Conservation (phyloP, 2,797 vertebrate species). For the Argyrosomus regius region DNA sequence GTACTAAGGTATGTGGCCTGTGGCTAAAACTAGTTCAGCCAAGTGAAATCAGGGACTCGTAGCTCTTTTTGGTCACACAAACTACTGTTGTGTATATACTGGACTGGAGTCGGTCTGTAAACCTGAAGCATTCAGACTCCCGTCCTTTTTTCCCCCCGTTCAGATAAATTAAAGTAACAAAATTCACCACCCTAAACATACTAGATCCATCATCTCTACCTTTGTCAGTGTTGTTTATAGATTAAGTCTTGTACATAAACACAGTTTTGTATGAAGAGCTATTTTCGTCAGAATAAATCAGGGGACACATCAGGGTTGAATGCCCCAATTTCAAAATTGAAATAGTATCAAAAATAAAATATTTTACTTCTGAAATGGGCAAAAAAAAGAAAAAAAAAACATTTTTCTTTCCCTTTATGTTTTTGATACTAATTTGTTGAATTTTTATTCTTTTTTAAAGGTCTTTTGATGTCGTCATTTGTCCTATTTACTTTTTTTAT, state of each 20-base stretch:
- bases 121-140: conserved; percentile 72
- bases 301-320: conserved; percentile 91
- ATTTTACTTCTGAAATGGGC: conserved; percentile 84
- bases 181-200: conserved; percentile 73
- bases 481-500: conserved; percentile 86
- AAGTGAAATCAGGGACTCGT: conserved; percentile 87
- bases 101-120: conserved; percentile 78
- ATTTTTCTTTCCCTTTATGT: conserved; percentile 79
- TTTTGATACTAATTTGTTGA: conserved; percentile 86
- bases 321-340: conserved; percentile 89
- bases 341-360: conserved; percentile 77
- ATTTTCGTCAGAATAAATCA: conserved; percentile 97
- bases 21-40: conserved; percentile 81
- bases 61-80: conserved; percentile 82
- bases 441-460: conserved; percentile 84
- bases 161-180: conserved; percentile 71
- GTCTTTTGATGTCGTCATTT: conserved; percentile 85
- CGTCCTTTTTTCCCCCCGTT: conserved; percentile 57
- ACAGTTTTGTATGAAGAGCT: conserved; percentile 99
- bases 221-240: conserved; percentile 90
- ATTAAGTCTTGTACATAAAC: conserved; percentile 95
- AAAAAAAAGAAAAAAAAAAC: conserved; percentile 54
- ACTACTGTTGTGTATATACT: conserved; percentile 81
- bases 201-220: conserved; percentile 74
- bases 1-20: conserved; percentile 77